Conservation (phyloP, 2,888 invertebrate genomes). For the Andrena camellia region DNA sequence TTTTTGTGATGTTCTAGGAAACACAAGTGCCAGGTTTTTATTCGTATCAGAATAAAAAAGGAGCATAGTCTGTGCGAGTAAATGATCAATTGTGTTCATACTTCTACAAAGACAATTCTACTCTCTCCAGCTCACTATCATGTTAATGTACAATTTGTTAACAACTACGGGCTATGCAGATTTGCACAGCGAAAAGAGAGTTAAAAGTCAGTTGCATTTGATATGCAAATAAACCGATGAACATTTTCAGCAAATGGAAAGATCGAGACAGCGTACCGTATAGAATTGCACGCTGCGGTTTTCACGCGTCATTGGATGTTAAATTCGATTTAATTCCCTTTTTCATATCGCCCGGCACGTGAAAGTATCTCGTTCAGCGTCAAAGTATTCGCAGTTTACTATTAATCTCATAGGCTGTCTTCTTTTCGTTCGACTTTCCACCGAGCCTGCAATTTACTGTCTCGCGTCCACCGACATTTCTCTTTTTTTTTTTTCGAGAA, state of each 20-base stretch:
- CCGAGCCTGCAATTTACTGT: constrained; percentile 3
- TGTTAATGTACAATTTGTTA: not conserved
- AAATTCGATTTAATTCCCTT: constrained; percentile 45
- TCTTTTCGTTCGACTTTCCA: constrained; percentile 40
- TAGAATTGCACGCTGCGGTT: constrained; percentile 35
- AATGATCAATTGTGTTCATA: too few species aligned
- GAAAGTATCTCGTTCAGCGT: constrained; percentile 37
- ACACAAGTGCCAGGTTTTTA: too few species aligned
- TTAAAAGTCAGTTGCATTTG: constrained; percentile 7
- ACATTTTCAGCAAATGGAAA: not conserved
- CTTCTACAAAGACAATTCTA: too few species aligned
- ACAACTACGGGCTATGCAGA: not conserved
- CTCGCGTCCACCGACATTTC: not conserved
- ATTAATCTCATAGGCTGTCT: constrained; percentile 38
- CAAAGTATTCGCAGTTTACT: constrained; percentile 41
- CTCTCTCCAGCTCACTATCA: too few species aligned
- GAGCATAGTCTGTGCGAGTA: too few species aligned
- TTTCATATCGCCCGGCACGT: constrained; percentile 32
- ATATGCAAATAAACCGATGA: constrained; percentile 16
- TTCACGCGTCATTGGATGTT: constrained; percentile 34
- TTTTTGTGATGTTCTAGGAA: too few species aligned
- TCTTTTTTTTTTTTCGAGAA: constrained; percentile 7
- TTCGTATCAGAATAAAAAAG: too few species aligned
- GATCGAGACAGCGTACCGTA: constrained; percentile 11
- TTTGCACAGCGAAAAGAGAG: not conserved